Evolutionary conservation across 1,140 invertebrate genomes (phyloP), one percentile per base, ranked within the genome.

Genomic region (Atta cephalotes): DNA sequence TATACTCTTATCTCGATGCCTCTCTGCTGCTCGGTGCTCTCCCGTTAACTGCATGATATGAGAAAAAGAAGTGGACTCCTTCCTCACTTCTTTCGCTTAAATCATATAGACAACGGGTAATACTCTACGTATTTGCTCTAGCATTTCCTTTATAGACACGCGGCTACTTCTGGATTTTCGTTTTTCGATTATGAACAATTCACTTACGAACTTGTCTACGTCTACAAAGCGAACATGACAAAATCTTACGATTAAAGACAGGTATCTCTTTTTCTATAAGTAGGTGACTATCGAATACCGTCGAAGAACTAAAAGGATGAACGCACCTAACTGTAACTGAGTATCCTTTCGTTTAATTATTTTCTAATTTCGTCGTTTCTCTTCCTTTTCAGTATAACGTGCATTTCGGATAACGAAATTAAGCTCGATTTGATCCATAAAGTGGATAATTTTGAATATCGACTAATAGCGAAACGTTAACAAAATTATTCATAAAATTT

Each of bases 191-290:
- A 68, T 7, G 39, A 62, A 49, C 58, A 63, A 63, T 71, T 86
- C 81, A 49, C 21, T 71, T 86, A 79, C 84, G 53, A 66, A 66
- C 72, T 86, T 81, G 63, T 84, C 85, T 78, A 70, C 60, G 65
- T 79, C 89, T 89, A 89, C 65, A 10, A 90, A 91, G 88, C 90
- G 84, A 91, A 89, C 81, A 87, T 89, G 90, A 91, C 79, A 86
- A 90, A 91, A 89, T 90, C 87, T 91, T 88, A 89, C 89, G 84
- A 74, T 90, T 90, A 82, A 89, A 88, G 89, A 87, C 89, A 85
- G 58, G 56, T 82, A 86, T 76, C 70, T 28, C 56, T 87, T 21
- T 39, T 12, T 71, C 31, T 79, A 79, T 85, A 85, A 85, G n/a
- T 65, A 79, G 71, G 45, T 76, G 74, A 56, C 63, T 85, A 85